These are phyloP conservation scores for Panthera tigris DNA, from an alignment of 2,113 vertebrate species.

Conservation along the genomic window DNA sequence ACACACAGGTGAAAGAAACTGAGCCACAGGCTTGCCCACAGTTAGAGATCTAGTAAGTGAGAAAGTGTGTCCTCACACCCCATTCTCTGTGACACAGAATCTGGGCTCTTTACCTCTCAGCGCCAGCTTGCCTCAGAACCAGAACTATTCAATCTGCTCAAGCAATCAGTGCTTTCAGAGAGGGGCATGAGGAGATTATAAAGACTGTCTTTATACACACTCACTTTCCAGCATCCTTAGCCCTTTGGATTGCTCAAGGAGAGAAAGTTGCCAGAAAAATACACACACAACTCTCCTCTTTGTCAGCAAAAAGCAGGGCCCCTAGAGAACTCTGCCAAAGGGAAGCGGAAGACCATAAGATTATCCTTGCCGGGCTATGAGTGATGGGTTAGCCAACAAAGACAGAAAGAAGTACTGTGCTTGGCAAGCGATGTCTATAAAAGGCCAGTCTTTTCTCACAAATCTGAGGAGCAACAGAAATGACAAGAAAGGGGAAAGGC, in stretches of 20 bases:
- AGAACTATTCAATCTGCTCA: conserved; percentile 22
- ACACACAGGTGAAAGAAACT: not conserved
- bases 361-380: not conserved
- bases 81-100: not conserved
- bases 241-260: conserved; percentile 40
- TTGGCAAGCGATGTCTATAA: conserved; percentile 31
- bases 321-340: conserved; percentile 38
- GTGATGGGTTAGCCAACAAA: conserved; percentile 21
- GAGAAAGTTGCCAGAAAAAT: conserved; percentile 52
- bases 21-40: not conserved
- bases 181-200: not conserved
- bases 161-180: not conserved
- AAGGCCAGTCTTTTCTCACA: conserved; percentile 60
- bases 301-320: conserved; percentile 52
- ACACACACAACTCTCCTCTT: conserved; percentile 45
- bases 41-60: not conserved
- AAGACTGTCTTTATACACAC: not conserved
- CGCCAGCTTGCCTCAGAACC: not conserved
- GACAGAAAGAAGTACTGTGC: conserved; percentile 57
- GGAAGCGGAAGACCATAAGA: conserved; percentile 53
- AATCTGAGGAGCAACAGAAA: conserved; percentile 5
- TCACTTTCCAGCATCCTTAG: conserved; percentile 19
- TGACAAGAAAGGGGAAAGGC: conserved; percentile 38
- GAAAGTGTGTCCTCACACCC: not conserved
- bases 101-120: not conserved